Base-by-base conservation (phyloP, 1,140 invertebrate genomes). In the Argopecten irradians region DNA sequence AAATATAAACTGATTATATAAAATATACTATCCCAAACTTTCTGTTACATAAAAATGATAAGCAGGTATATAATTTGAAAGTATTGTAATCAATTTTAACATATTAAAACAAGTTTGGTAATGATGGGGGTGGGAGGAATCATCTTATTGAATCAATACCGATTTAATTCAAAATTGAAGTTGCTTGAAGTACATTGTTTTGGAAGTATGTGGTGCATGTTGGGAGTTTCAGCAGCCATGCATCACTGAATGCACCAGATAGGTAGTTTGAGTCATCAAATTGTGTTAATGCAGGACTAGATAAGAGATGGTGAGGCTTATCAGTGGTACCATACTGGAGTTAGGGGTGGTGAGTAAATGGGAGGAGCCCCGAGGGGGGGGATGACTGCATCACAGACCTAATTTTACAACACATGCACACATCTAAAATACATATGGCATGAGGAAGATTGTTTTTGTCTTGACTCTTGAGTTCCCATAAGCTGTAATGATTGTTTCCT, bases 251-350 rank as follows among this genome's bases (percentile, higher is more conserved):
- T 71, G 55, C 55, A 71, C 55, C 55, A 71, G 55, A 71, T 71
- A 71, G 28, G 55, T 0, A 16, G 55, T n/a, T 71, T 71, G 55
- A 71, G 55, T 71, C 55, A 71, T 71, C 55, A 71, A 71, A 71
- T 71, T 71, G 55, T 71, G 55, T 71, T 71, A n/a, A 22, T 71
- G 55, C 55, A 71, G 55, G 55, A 71, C 55, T 71, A 71, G 55
- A 71, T 71, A 71, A 71, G 55, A 71, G 55, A n/a, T n/a, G 22
- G 55, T 28, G n/a, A n/a, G 55, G 55, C 55, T 71, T 71, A 71
- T 71, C 55, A 28, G n/a, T 71, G 22, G 11, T 71, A n/a, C 55
- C 55, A 71, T n/a, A 71, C 55, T 7, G 55, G 28, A n/a, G 22
- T 28, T 71, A 71, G 28, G 55, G 55, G 55, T 71, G 55, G 55